These are phyloP conservation scores for Drosophila teissieri DNA, from an alignment of 1,140 invertebrate genomes.

Conservation along the genomic window DNA sequence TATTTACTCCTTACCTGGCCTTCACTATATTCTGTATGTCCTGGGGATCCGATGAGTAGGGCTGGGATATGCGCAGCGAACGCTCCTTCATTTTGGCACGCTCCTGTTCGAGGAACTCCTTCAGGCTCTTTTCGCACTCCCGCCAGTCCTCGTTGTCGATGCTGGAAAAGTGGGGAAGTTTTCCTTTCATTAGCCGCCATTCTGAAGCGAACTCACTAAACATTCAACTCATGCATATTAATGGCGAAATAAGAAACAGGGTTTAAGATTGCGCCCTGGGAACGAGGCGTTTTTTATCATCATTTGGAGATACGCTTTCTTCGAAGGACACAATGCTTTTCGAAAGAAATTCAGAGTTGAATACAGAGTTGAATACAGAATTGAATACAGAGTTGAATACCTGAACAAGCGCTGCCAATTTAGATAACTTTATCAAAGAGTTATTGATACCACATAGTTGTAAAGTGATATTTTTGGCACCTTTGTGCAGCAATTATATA, in stretches of 20 bases:
- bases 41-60: constrained; percentile 73
- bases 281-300: constrained; percentile 4
- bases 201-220: constrained; percentile 31
- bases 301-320: constrained; percentile 18
- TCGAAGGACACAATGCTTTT: neutral
- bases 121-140: constrained; percentile 77
- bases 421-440: constrained; percentile 3
- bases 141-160: constrained; percentile 81
- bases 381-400: neutral
- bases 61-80: constrained; percentile 61
- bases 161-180: constrained; percentile 34
- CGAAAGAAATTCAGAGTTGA: neutral
- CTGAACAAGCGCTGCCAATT: neutral
- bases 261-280: constrained; percentile 23
- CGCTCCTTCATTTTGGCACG: constrained; percentile 81
- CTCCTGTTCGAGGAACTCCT: constrained; percentile 78
- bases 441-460: neutral
- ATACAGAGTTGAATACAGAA: neutral
- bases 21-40: constrained; percentile 77
- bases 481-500: neutral
- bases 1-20: constrained; percentile 52
- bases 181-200: constrained; percentile 36
- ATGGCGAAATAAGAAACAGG: constrained; percentile 21
- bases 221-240: constrained; percentile 65
- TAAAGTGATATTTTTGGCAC: neutral